Percentiles rank a stretch among this genome's conserved stretches.
phyloP scores from a whole-genome alignment of 2,113 vertebrate genomes.

The Corydoras sp. region DNA sequence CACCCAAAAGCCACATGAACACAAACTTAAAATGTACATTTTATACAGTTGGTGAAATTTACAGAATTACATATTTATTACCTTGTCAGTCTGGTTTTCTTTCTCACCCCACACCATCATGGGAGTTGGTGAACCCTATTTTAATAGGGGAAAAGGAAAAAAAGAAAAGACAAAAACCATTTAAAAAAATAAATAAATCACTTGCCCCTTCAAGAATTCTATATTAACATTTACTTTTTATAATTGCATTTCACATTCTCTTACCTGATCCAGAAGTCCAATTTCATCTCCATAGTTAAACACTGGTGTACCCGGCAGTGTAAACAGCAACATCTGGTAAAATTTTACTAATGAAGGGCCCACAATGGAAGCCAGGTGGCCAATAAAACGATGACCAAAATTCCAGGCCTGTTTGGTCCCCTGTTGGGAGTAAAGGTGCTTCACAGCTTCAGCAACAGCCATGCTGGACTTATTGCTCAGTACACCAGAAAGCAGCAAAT shows the following conservation, averaged over 20 bases:
- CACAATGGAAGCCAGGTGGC: constrained; percentile 62
- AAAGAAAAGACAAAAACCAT: too few species aligned
- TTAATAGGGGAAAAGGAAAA: not conserved
- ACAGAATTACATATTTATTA: constrained; percentile 28
- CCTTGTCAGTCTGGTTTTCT: constrained; percentile 48
- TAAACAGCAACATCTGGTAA: constrained; percentile 73
- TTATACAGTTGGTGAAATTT: not conserved
- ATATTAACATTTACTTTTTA: not conserved
- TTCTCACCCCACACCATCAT: constrained; percentile 55
- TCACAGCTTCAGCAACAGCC: constrained; percentile 30
- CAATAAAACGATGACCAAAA: constrained; percentile 48
- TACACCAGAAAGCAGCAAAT: constrained; percentile 61
- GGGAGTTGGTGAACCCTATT: constrained; percentile 49
- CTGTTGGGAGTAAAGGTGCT: constrained; percentile 47
- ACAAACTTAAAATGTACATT: not conserved
- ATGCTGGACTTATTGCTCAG: constrained; percentile 26
- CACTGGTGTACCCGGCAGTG: constrained; percentile 74
- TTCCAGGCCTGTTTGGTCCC: constrained; percentile 60
- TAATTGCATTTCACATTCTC: not conserved
- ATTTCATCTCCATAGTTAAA: constrained; percentile 80
- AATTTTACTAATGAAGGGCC: constrained; percentile 48
- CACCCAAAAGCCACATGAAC: not conserved
- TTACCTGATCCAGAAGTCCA: constrained; percentile 61
- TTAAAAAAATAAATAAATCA: not conserved
- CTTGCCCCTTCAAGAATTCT: too few species aligned